Conservation (phyloP, 2,797 vertebrate genomes). For the Pseudocheirus occidentalis region DNA sequence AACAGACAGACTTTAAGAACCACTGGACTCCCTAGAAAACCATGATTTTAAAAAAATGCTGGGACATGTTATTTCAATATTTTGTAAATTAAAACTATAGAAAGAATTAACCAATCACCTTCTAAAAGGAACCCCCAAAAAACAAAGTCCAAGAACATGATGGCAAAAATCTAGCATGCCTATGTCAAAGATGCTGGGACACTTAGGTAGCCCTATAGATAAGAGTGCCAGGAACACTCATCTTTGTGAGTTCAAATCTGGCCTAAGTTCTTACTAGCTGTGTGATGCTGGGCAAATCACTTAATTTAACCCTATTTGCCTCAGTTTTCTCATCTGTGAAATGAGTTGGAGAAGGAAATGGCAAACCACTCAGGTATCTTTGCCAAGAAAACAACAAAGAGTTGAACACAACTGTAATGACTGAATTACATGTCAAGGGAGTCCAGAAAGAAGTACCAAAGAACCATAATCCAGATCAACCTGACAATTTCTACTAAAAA, state of each 20-base stretch:
- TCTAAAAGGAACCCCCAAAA: background rate
- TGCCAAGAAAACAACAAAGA: background rate
- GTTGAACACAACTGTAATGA: background rate
- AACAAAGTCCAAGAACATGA: background rate
- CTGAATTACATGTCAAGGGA: background rate
- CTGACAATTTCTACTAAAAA: background rate
- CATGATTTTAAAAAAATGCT: background rate
- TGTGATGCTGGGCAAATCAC: background rate
- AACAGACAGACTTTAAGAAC: background rate
- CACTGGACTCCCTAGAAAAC: background rate
- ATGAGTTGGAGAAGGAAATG: background rate
- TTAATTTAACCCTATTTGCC: background rate
- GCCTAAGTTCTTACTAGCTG: background rate
- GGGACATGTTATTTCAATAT: background rate
- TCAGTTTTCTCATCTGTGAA: background rate
- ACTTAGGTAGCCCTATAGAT: background rate
- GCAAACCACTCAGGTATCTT: background rate
- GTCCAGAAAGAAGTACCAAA: background rate
- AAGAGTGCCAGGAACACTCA: background rate
- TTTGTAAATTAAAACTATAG: background rate
- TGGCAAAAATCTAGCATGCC: background rate
- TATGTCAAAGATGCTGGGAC: background rate
- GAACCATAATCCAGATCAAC: background rate
- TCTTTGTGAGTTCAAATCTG: background rate
- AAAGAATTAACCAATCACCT: background rate